These are phyloP conservation scores for Tetragonula clypearis DNA, from an alignment of 1,140 invertebrate genomes.

Conservation along the genomic window DNA sequence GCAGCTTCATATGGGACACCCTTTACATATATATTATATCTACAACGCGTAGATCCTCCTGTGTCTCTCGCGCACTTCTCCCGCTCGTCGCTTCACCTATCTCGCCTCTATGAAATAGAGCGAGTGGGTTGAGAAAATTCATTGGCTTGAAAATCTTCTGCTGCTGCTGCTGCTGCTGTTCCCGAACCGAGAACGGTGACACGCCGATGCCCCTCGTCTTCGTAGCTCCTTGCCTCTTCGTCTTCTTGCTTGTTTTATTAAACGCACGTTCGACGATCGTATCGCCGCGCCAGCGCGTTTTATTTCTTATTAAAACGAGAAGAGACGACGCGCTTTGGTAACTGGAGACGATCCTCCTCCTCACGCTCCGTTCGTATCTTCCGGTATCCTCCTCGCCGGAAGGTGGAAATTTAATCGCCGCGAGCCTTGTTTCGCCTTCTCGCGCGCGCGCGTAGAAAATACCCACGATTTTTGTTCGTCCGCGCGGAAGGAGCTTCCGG, in stretches of 20 bases:
- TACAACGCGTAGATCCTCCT: too few relatives aligned
- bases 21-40: too few relatives aligned
- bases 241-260: not conserved
- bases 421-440: too few relatives aligned
- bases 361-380: not conserved
- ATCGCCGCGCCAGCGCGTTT: not conserved
- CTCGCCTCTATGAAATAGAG: constrained; percentile 4
- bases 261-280: not conserved
- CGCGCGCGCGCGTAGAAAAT: too few relatives aligned
- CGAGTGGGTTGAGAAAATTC: constrained; percentile 24
- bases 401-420: too few relatives aligned
- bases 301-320: not conserved
- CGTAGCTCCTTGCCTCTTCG: not conserved
- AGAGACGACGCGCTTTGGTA: not conserved
- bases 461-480: not conserved
- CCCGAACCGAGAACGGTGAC: not conserved
- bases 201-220: not conserved
- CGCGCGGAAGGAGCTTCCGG: not conserved
- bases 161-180: not conserved
- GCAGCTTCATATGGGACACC: too few relatives aligned
- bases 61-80: not conserved
- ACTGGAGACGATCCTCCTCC: not conserved
- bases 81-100: not conserved
- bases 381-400: too few relatives aligned
- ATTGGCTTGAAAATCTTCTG: constrained; percentile 39